phyloP scores from a whole-genome alignment of 2,113 vertebrate genomes.

The Siniperca chuatsi region DNA sequence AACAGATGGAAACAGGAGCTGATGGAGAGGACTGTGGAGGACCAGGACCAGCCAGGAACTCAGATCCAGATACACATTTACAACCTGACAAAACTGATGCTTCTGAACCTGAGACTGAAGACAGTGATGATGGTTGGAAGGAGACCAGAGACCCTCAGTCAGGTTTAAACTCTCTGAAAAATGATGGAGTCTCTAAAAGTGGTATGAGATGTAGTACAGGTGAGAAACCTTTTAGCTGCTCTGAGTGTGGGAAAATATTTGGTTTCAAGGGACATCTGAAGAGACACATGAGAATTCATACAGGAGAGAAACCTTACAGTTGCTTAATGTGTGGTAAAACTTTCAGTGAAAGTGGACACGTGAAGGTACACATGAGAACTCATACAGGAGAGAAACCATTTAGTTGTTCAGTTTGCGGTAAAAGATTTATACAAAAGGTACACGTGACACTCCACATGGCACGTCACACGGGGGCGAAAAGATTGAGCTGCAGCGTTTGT shows the following conservation, averaged over 20 bases:
- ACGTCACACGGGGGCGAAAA: conserved; percentile 9
- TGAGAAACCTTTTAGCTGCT: background rate
- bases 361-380: background rate
- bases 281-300: no score
- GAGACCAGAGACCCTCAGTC: background rate
- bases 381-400: conserved; percentile 26
- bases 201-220: no score
- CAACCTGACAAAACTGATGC: background rate
- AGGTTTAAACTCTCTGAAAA: no score
- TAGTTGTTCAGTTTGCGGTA: conserved; percentile 7
- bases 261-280: no score
- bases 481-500: conserved; percentile 4
- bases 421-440: background rate
- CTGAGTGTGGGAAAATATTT: background rate
- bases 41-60: background rate
- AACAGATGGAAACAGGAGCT: background rate
- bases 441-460: conserved; percentile 29
- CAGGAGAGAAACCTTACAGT: background rate
- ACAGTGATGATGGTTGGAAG: background rate
- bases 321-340: conserved; percentile 8
- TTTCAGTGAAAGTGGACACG: background rate
- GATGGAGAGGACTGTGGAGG: conserved; percentile 12
- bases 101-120: background rate
- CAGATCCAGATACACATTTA: background rate
- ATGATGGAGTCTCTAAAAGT: no score